A percentile compares a stretch with the other conserved stretches of the same genome.
Conservation (phyloP, 2,113 vertebrate species). For the Pleuronectes platessa region DNA sequence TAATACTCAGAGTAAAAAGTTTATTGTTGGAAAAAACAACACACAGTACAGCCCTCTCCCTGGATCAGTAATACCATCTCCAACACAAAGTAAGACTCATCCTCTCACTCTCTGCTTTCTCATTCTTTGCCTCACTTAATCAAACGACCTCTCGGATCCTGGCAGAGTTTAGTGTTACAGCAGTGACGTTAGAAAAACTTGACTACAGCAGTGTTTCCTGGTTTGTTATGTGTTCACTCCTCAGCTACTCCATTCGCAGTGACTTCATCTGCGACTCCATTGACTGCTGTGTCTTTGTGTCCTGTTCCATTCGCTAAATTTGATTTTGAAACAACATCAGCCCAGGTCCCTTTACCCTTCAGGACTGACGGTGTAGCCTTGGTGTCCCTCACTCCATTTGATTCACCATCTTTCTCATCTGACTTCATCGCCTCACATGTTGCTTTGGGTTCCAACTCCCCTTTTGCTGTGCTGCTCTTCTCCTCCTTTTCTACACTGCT, state of each 20-base stretch:
- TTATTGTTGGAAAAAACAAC: constrained; percentile 53
- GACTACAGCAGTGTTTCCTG: constrained; percentile 17
- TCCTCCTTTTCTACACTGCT: constrained; percentile 4
- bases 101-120: constrained; percentile 4
- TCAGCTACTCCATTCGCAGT: constrained; percentile 44
- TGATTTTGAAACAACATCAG: constrained; percentile 65
- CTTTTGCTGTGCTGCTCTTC: constrained; percentile 7
- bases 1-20: constrained; percentile 50
- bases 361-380: constrained; percentile 34
- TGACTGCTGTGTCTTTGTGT: constrained; percentile 35
- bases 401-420: constrained; percentile 26
- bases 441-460: constrained; percentile 14
- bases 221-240: constrained; percentile 42
- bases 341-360: constrained; percentile 62
- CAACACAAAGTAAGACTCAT: constrained; percentile 35
- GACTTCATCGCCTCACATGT: constrained; percentile 16
- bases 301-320: constrained; percentile 39
- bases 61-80: constrained; percentile 28
- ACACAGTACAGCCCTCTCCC: constrained; percentile 47
- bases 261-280: constrained; percentile 25
- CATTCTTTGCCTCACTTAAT: constrained; percentile 20
- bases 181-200: constrained; percentile 50
- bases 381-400: constrained; percentile 25
- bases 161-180: constrained; percentile 55
- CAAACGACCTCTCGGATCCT: constrained; percentile 23